Percentiles rank a stretch among this genome's conserved stretches.
phyloP scores from a whole-genome alignment of 1,140 invertebrate species.

The Dreissena rostriformis region DNA sequence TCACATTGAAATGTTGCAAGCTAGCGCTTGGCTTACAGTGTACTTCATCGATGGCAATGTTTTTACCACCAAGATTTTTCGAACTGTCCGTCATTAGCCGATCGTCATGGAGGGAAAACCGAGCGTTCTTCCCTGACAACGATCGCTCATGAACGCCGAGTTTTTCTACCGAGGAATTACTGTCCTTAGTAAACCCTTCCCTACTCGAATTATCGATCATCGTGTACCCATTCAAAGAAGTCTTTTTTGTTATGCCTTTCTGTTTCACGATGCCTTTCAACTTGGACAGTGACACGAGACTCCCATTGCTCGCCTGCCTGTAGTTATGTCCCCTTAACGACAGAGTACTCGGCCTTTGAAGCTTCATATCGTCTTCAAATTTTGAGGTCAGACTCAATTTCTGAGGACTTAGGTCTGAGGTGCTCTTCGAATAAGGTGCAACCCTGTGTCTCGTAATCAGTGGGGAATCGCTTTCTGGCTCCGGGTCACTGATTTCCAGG shows the following conservation, averaged over 20 bases:
- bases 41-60: not conserved
- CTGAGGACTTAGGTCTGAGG: conserved; percentile 67
- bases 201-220: conserved; percentile 71
- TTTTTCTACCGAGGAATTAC: conserved; percentile 84
- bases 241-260: conserved; percentile 27
- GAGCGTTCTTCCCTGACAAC: conserved; percentile 88
- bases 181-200: conserved; percentile 76
- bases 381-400: conserved; percentile 55
- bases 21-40: conserved; percentile 57
- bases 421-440: conserved; percentile 67
- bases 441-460: conserved; percentile 40
- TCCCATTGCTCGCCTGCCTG: conserved; percentile 17
- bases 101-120: conserved; percentile 93
- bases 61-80: conserved; percentile 19
- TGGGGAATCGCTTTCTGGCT: conserved; percentile 34
- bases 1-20: conserved; percentile 59
- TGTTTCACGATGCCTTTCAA: conserved; percentile 59
- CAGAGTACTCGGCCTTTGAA: conserved; percentile 71
- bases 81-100: conserved; percentile 87
- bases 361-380: conserved; percentile 43
- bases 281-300: conserved; percentile 38
- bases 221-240: conserved; percentile 60
- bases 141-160: conserved; percentile 92
- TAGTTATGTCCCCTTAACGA: conserved; percentile 76
- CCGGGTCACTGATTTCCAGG: conserved; percentile 21